These are phyloP conservation scores for Tarsius wallacei DNA, from an alignment of 2,797 vertebrate genomes.

Conservation along the genomic window DNA sequence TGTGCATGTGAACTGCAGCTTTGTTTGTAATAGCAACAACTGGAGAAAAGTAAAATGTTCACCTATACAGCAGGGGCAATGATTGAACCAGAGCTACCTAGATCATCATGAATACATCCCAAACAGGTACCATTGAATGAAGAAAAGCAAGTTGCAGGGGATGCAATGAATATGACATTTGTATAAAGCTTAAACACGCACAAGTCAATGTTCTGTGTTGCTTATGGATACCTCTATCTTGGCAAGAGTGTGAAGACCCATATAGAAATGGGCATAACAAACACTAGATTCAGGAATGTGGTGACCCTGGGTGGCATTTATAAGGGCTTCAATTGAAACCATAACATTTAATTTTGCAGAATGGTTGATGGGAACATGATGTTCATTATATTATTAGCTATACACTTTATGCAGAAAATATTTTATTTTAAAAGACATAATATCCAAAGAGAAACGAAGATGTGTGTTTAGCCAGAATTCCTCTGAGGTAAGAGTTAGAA, in stretches of 20 bases:
- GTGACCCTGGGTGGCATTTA: background rate
- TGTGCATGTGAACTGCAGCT: background rate
- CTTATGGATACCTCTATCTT: background rate
- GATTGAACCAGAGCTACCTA: background rate
- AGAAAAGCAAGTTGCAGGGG: background rate
- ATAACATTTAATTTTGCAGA: background rate
- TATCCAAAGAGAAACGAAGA: background rate
- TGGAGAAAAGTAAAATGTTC: background rate
- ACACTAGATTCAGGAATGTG: background rate
- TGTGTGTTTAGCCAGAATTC: background rate
- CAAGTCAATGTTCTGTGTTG: rapidly evolving
- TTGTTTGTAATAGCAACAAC: background rate
- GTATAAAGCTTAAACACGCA: background rate
- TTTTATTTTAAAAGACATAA: slow-evolving; percentile 31
- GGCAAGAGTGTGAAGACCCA: background rate
- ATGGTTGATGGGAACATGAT: background rate
- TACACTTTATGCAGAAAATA: background rate
- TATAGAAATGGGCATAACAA: background rate
- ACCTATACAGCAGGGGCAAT: background rate
- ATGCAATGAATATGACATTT: background rate
- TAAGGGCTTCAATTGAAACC: background rate
- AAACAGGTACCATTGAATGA: background rate
- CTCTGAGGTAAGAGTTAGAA: background rate
- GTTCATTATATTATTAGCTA: background rate
- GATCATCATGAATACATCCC: background rate